Evolutionary conservation across 2,113 vertebrate genomes (phyloP).

Genomic region (Cyanoliseus patagonus): DNA sequence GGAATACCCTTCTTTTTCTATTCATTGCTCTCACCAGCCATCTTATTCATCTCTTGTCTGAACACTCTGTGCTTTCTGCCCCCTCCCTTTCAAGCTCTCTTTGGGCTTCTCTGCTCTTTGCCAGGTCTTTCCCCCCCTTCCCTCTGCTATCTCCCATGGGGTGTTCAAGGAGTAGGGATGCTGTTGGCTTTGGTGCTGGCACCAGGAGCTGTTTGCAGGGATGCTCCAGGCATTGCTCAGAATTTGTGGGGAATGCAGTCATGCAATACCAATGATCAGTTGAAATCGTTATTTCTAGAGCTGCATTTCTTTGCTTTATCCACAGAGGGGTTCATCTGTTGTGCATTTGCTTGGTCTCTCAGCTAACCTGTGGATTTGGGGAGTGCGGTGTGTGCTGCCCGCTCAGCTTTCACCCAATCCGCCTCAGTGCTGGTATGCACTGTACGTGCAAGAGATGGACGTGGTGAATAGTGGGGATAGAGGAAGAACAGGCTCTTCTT

Average conservation of each 20-base stretch:
- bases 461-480: background rate
- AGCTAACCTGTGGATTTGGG: background rate
- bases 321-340: background rate
- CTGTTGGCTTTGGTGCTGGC: background rate
- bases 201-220: background rate
- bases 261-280: background rate
- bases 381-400: background rate
- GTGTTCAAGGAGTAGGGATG: background rate
- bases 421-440: fast-evolving
- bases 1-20: conserved; percentile 7
- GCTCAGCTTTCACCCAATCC: fast-evolving
- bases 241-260: background rate
- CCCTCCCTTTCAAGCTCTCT: background rate
- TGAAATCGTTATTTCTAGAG: background rate
- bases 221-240: background rate
- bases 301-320: background rate
- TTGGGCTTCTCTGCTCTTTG: background rate
- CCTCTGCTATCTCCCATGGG: fast-evolving
- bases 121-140: background rate
- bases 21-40: background rate
- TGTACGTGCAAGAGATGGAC: background rate
- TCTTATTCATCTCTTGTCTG: background rate
- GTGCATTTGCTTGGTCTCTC: background rate
- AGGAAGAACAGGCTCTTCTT: background rate
- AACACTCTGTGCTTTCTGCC: background rate